phyloP scores from a whole-genome alignment of 2,888 invertebrate species.

The Eurytoma californica region DNA sequence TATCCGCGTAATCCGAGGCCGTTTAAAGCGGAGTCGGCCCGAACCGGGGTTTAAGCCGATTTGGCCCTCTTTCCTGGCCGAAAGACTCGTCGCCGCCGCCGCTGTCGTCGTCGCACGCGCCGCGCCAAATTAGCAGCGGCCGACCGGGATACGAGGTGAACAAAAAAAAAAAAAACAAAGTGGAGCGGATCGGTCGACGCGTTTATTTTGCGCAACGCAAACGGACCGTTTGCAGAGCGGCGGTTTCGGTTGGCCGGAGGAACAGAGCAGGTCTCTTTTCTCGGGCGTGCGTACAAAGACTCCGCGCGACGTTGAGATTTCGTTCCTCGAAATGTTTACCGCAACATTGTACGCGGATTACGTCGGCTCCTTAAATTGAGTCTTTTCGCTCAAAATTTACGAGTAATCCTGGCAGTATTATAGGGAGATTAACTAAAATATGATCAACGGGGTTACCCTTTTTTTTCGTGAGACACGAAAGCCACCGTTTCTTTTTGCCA shows the following conservation, averaged over 20 bases:
- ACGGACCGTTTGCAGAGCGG: too few species aligned
- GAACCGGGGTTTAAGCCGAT: constrained; percentile 32
- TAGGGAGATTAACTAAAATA: constrained; percentile 18
- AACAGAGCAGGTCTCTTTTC: too few species aligned
- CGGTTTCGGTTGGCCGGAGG: too few species aligned
- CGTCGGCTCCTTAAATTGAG: constrained; percentile 9
- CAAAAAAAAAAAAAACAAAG: too few species aligned
- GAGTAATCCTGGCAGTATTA: neutral
- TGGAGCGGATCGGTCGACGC: too few species aligned
- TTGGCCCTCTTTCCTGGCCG: constrained; percentile 17
- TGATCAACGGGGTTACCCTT: neutral
- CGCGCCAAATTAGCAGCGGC: too few species aligned
- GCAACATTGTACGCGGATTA: neutral
- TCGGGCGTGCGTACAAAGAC: too few species aligned
- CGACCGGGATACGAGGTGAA: too few species aligned
- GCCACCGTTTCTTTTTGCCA: too few species aligned
- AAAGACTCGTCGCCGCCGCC: neutral
- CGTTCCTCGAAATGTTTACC: too few species aligned
- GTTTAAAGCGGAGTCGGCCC: constrained; percentile 8
- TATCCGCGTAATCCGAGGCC: constrained; percentile 47
- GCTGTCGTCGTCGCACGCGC: neutral
- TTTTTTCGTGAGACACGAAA: neutral
- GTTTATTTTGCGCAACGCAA: too few species aligned
- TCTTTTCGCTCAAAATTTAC: constrained; percentile 23
- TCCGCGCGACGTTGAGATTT: too few species aligned